Evolutionary conservation across 2,797 vertebrate species (phyloP).

Genomic region (Siniperca undulata): DNA sequence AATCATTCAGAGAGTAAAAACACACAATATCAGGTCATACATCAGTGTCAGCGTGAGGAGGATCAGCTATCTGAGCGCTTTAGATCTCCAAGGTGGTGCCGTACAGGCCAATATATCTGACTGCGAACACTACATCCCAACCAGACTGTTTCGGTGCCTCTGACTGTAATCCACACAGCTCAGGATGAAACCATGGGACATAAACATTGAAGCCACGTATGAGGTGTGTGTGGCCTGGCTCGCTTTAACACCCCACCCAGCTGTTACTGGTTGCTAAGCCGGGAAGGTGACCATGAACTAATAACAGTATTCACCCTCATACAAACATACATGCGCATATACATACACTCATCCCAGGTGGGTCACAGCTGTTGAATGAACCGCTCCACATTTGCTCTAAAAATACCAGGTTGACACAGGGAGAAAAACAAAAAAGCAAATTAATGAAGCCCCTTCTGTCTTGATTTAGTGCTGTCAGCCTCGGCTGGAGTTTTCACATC

Average conservation of each 20-base stretch:
- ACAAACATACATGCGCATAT: slow-evolving; percentile 53
- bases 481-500: slow-evolving; percentile 43
- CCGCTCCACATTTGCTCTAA: slow-evolving; percentile 67
- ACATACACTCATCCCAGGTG: slow-evolving; percentile 76
- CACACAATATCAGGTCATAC: slow-evolving; percentile 59
- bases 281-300: slow-evolving; percentile 81
- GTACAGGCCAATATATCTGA: slow-evolving; percentile 33
- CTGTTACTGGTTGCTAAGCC: slow-evolving; percentile 49
- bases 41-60: slow-evolving; percentile 47
- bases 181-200: slow-evolving; percentile 46
- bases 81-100: slow-evolving; percentile 50
- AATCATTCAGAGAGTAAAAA: slow-evolving; percentile 52
- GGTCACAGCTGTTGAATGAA: slow-evolving; percentile 82
- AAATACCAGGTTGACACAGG: slow-evolving; percentile 77
- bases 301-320: slow-evolving; percentile 72
- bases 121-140: slow-evolving; percentile 9
- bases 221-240: slow-evolving; percentile 71
- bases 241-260: slow-evolving; percentile 52
- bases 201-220: slow-evolving; percentile 53
- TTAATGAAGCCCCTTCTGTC: slow-evolving; percentile 73
- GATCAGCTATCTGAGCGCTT: slow-evolving; percentile 56
- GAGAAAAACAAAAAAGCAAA: slow-evolving; percentile 68
- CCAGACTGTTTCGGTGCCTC: slow-evolving; percentile 3
- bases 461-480: slow-evolving; percentile 56
- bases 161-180: slow-evolving; percentile 44